Percentiles rank a stretch among this genome's conserved stretches.
Evolutionary conservation across 2,888 invertebrate species (phyloP).

Genomic region (Thera obeliscata): DNA sequence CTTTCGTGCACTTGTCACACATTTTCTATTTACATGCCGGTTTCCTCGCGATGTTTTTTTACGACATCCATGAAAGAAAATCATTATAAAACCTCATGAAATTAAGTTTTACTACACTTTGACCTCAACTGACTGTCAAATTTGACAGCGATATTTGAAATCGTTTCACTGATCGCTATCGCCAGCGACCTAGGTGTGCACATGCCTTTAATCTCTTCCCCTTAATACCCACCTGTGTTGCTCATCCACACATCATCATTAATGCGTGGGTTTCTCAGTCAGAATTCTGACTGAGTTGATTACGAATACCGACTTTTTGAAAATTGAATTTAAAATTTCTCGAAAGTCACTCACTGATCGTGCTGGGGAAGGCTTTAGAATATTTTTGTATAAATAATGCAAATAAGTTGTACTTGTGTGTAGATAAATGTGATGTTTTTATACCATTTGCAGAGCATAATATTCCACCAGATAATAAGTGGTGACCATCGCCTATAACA

Average conservation of each 20-base stretch:
- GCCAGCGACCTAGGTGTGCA: background rate
- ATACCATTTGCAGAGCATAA: background rate
- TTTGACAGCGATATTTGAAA: too few species aligned
- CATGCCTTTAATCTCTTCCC: background rate
- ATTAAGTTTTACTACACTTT: too few species aligned
- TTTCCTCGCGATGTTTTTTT: too few species aligned
- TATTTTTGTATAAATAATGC: conserved; percentile 35
- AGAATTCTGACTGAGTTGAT: conserved; percentile 51
- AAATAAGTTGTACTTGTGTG: conserved; percentile 16
- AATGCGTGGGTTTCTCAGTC: too few species aligned
- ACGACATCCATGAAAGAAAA: too few species aligned
- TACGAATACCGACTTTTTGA: conserved; percentile 58
- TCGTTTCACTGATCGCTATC: too few species aligned
- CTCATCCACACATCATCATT: conserved; percentile 44
- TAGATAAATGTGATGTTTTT: background rate
- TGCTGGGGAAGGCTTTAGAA: conserved; percentile 46
- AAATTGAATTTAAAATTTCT: conserved; percentile 59
- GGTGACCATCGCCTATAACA: too few species aligned
- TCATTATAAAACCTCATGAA: too few species aligned
- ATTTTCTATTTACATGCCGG: too few species aligned
- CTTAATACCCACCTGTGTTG: conserved; percentile 7
- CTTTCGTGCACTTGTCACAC: too few species aligned
- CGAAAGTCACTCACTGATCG: conserved; percentile 52
- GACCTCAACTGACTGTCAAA: too few species aligned
- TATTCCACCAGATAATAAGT: too few species aligned